Base-by-base conservation (phyloP, 1,140 invertebrate genomes). In the Hirudo medicinalis region DNA sequence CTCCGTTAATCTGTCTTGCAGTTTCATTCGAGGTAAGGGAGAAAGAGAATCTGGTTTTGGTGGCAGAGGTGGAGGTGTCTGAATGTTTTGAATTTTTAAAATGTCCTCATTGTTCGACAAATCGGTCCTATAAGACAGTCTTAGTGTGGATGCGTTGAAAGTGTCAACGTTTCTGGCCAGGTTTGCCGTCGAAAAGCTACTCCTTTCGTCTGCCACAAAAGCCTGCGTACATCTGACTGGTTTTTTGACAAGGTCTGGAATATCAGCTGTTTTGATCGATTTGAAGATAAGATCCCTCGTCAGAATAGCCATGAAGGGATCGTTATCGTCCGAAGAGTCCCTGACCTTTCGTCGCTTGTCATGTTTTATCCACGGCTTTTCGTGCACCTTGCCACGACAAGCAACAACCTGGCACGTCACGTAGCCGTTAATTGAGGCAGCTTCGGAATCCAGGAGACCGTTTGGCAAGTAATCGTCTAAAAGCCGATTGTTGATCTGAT, bases 21-120 rank as follows among this genome's bases (percentile, higher is more conserved):
- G 43, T 20, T 40, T 53, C 43, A 55, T 55, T 20, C 25, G 19
- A 63, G 69, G 55, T 36, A 73, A 29, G 11, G 70, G 72, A 19
- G 72, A 57, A 3, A 73, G 69, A 29, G 63, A 27, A 25, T 67
- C 72, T 17, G 72, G 72, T 63, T 73, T 73, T 15, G 72, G 72
- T n/a, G 72, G 72, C 54, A 73, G 22, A 11, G 72, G 72, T 27
- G 72, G 72, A 5, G 72, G 72, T 53, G 60, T 70, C 29, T 36
- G 69, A 70, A 53, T 9, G 53, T 19, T 53, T 49, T 70, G n/a
- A 17, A 53, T 70, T 70, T 49, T 49, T 54, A 54, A 49, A 4
- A 22, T 49, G 1, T 49, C 49, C 43, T 54, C 53, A 9, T 36
- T 53, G 22, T 25, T 54, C 27, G n/a, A 25, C 9, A 22, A 27